Conservation (phyloP, 2,888 invertebrate genomes). For the Candidula unifasciata region DNA sequence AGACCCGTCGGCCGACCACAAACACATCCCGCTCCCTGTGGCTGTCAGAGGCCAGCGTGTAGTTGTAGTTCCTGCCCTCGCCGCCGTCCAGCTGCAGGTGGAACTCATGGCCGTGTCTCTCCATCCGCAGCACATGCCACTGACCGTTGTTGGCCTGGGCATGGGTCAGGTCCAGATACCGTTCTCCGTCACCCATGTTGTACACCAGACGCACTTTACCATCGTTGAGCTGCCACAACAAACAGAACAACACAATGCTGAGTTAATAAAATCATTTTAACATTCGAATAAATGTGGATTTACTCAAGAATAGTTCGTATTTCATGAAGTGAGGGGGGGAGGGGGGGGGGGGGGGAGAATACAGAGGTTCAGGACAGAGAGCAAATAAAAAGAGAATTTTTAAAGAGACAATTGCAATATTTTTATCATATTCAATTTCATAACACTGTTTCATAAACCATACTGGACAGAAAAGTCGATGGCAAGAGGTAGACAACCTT, state of each 20-base stretch:
- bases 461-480: too few species aligned
- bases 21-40: slow-evolving; percentile 38
- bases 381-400: too few species aligned
- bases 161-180: slow-evolving; percentile 87
- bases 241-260: background rate
- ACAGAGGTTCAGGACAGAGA: too few species aligned
- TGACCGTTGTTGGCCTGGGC: slow-evolving; percentile 94
- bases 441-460: too few species aligned
- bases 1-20: slow-evolving; percentile 35
- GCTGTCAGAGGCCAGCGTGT: slow-evolving; percentile 79
- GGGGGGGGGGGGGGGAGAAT: too few species aligned
- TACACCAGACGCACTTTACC: slow-evolving; percentile 92
- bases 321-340: too few species aligned
- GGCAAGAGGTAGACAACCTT: too few species aligned
- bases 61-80: slow-evolving; percentile 83
- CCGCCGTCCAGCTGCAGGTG: slow-evolving; percentile 95
- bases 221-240: slow-evolving; percentile 86
- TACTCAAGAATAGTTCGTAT: too few species aligned
- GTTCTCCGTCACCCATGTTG: slow-evolving; percentile 91
- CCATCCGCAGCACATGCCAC: slow-evolving; percentile 95
- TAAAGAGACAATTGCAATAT: too few species aligned
- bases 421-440: too few species aligned
- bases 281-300: too few species aligned
- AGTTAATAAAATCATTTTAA: too few species aligned
- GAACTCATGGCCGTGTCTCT: slow-evolving; percentile 93